These are phyloP conservation scores for Dufourea novaeangliae DNA, from an alignment of 1,140 invertebrate genomes.

Conservation along the genomic window DNA sequence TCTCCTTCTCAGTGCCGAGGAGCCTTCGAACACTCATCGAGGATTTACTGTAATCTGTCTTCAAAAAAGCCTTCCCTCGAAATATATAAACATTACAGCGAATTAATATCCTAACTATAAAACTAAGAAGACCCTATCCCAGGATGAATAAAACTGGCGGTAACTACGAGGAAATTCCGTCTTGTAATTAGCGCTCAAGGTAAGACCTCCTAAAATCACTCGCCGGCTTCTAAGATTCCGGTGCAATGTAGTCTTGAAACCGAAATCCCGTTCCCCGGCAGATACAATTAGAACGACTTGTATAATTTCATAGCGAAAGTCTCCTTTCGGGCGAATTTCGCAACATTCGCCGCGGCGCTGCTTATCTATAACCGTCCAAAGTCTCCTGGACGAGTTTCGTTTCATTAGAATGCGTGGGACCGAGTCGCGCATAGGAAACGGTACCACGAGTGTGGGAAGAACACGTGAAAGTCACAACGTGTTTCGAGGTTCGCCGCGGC, in stretches of 20 bases:
- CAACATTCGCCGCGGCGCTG: not conserved
- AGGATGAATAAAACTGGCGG: too few relatives aligned
- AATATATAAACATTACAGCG: too few relatives aligned
- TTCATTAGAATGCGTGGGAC: constrained; percentile 24
- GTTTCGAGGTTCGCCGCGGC: not conserved
- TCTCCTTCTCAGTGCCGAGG: too few relatives aligned
- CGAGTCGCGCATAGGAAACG: not conserved
- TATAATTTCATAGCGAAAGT: not conserved
- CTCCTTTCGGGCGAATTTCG: not conserved
- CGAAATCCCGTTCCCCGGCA: not conserved
- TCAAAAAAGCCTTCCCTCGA: too few relatives aligned
- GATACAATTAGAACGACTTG: not conserved
- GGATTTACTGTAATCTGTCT: too few relatives aligned
- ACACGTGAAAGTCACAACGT: not conserved
- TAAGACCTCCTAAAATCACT: not conserved
- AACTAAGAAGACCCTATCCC: not conserved
- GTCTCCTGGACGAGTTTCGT: not conserved
- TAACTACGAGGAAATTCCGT: not conserved
- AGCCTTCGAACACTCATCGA: too few relatives aligned
- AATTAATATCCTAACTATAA: too few relatives aligned
- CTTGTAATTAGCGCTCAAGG: not conserved
- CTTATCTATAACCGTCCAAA: not conserved
- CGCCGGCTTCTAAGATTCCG: not conserved
- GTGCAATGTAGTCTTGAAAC: not conserved
- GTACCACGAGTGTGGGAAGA: constrained; percentile 5